phyloP scores from a whole-genome alignment of 2,797 vertebrate genomes.

The Macrochelys suwanniensis region DNA sequence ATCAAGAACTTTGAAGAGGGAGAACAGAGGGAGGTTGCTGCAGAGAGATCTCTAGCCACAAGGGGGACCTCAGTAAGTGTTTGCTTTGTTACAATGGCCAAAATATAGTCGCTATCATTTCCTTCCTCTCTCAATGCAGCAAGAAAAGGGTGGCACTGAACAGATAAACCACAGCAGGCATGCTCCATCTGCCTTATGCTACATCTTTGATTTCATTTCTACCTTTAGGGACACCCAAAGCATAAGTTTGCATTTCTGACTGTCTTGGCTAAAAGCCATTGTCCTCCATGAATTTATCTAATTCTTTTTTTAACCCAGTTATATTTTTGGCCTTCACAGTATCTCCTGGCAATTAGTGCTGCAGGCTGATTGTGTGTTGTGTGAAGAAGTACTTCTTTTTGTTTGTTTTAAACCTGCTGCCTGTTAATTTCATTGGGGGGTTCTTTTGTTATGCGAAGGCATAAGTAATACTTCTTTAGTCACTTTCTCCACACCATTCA shows the following conservation, averaged over 20 bases:
- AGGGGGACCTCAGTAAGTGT: too few species aligned
- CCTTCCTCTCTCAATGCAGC: slow-evolving; percentile 19
- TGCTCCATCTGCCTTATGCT: slow-evolving; percentile 44
- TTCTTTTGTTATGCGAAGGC: background rate
- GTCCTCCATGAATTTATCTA: too few species aligned
- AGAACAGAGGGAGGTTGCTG: too few species aligned
- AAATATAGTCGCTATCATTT: slow-evolving; percentile 17
- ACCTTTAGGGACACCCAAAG: slow-evolving; percentile 45
- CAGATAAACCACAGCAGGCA: slow-evolving; percentile 63
- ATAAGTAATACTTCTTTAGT: background rate
- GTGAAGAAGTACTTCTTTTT: background rate
- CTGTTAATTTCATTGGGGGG: background rate
- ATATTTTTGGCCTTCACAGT: background rate
- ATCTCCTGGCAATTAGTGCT: background rate
- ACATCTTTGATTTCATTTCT: slow-evolving; percentile 60
- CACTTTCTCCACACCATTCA: background rate
- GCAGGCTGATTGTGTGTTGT: background rate
- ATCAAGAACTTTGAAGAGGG: too few species aligned
- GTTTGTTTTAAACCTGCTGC: background rate
- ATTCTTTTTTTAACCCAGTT: background rate
- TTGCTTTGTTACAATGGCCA: background rate
- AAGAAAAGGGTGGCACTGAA: background rate
- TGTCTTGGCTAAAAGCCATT: background rate
- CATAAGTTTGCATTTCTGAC: slow-evolving; percentile 61
- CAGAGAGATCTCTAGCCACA: too few species aligned